A percentile compares a stretch with the other conserved stretches of the same genome.
These are phyloP conservation scores for Silurus lanzhouensis DNA, from an alignment of 2,797 vertebrate genomes.

Conservation along the genomic window DNA sequence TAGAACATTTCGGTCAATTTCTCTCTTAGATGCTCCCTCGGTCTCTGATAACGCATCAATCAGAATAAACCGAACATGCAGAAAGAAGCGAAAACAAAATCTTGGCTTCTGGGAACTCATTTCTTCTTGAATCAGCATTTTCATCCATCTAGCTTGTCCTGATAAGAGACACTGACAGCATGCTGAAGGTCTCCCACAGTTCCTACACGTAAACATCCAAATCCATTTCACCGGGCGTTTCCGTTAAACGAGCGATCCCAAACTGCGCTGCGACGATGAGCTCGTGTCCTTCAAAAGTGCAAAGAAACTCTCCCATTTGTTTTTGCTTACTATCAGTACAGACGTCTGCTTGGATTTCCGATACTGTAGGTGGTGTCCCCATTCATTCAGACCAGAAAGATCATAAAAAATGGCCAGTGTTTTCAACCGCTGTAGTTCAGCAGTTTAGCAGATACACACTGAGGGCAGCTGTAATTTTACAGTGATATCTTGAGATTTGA, in stretches of 20 bases:
- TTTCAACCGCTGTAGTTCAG: neutral
- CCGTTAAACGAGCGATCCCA: neutral
- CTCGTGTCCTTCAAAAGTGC: slow-evolving; percentile 32
- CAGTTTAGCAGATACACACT: neutral
- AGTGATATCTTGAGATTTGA: neutral
- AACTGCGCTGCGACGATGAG: slow-evolving; percentile 21
- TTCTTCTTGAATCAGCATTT: slow-evolving; percentile 45
- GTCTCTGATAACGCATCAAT: slow-evolving; percentile 44
- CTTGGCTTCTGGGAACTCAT: slow-evolving; percentile 11
- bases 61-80: slow-evolving; percentile 9
- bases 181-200: slow-evolving; percentile 3
- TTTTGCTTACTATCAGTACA: slow-evolving; percentile 38
- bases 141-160: slow-evolving; percentile 29
- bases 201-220: slow-evolving; percentile 17
- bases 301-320: slow-evolving; percentile 21
- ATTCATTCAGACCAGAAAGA: slow-evolving; percentile 39
- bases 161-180: slow-evolving; percentile 36
- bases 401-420: slow-evolving; percentile 35
- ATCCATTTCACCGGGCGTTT: slow-evolving; percentile 14
- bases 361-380: slow-evolving; percentile 24
- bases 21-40: neutral
- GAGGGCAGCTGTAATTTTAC: neutral
- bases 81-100: neutral
- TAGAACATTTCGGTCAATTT: slow-evolving; percentile 1
- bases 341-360: slow-evolving; percentile 28